Evolutionary conservation across 2,797 vertebrate species (phyloP).

Genomic region (Siniperca undulata): DNA sequence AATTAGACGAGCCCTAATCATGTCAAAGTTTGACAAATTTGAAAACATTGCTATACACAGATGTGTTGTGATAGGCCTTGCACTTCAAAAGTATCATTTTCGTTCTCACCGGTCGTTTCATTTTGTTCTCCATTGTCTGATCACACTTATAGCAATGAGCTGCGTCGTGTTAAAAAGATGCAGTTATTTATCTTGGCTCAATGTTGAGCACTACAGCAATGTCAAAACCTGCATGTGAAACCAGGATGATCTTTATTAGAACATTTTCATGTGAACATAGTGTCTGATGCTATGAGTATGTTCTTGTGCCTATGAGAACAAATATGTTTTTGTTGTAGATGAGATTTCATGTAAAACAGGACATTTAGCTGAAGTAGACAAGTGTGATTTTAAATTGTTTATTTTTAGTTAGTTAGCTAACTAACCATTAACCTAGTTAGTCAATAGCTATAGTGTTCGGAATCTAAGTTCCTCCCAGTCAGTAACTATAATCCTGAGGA

Average conservation of each 20-base stretch:
- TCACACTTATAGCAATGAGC: slow-evolving; percentile 31
- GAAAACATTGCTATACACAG: slow-evolving; percentile 61
- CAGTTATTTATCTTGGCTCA: background rate
- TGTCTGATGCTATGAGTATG: background rate
- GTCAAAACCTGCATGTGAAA: slow-evolving; percentile 13
- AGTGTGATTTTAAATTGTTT: background rate
- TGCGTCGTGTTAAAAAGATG: slow-evolving; percentile 12
- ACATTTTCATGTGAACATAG: background rate
- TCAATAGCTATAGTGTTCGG: background rate
- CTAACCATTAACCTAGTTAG: background rate
- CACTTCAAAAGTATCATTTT: slow-evolving; percentile 68
- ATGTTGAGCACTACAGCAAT: background rate
- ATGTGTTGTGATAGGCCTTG: slow-evolving; percentile 54
- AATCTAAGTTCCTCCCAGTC: slow-evolving; percentile 4
- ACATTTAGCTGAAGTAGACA: background rate
- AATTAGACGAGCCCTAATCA: slow-evolving; percentile 76
- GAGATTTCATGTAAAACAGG: background rate
- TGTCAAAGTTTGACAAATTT: slow-evolving; percentile 77
- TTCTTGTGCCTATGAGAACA: slow-evolving; percentile 10
- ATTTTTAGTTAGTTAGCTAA: no score
- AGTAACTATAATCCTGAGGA: slow-evolving; percentile 7
- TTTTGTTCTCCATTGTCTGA: slow-evolving; percentile 53
- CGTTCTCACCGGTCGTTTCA: slow-evolving; percentile 34
- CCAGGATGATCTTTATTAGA: background rate
- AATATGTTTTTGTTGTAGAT: slow-evolving; percentile 3